Evolutionary conservation across 2,797 vertebrate genomes (phyloP).

Genomic region (Buphagus erythrorhynchus): DNA sequence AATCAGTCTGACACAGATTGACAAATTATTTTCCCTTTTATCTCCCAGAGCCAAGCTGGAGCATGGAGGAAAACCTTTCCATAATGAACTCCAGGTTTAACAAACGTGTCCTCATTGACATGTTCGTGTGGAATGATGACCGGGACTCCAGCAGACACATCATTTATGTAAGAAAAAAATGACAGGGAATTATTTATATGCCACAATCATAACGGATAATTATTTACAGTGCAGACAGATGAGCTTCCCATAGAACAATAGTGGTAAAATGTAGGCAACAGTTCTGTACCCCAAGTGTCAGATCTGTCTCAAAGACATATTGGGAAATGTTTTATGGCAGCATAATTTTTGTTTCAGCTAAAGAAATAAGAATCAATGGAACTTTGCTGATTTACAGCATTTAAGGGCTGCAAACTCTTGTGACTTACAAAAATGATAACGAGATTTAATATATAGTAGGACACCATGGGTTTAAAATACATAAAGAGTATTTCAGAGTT

Average conservation of each 20-base stretch:
- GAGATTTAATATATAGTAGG: not conserved
- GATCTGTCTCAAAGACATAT: not conserved
- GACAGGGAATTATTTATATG: not conserved
- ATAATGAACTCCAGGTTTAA: conserved; percentile 87
- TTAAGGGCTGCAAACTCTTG: not conserved
- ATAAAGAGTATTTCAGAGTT: not conserved
- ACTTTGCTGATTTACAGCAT: not conserved
- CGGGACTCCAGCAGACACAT: conserved; percentile 90
- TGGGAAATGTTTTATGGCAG: not conserved
- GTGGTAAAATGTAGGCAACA: not conserved
- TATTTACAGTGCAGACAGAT: not conserved
- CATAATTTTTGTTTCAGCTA: not conserved
- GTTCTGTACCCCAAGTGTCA: not conserved
- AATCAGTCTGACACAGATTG: not conserved
- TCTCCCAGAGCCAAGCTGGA: conserved; percentile 85
- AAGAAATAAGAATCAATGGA: not conserved
- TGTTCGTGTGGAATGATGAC: conserved; percentile 95
- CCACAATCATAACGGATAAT: not conserved
- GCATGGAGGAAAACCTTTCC: conserved; percentile 89
- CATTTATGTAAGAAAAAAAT: conserved; percentile 85
- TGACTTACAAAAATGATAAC: not conserved
- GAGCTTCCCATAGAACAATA: not conserved
- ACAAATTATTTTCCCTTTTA: not conserved
- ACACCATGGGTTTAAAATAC: not conserved
- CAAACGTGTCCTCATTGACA: conserved; percentile 89